A percentile compares a stretch with the other conserved stretches of the same genome.
These are phyloP conservation scores for Peromyscus polionotus DNA, from an alignment of 2,113 vertebrate genomes.

Conservation along the genomic window DNA sequence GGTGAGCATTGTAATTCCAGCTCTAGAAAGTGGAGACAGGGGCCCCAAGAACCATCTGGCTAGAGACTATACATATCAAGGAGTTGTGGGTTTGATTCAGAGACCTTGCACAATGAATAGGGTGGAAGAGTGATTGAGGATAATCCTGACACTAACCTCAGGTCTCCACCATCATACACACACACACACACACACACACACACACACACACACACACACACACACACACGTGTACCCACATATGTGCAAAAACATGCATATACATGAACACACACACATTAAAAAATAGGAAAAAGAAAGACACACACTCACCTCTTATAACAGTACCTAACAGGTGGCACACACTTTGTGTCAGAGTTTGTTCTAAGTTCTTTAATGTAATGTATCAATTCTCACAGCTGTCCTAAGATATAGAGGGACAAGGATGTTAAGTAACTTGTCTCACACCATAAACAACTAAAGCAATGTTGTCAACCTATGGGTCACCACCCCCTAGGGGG, in stretches of 20 bases:
- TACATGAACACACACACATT: neutral
- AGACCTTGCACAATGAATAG: neutral
- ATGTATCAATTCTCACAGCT: constrained; percentile 46
- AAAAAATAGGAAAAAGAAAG: neutral
- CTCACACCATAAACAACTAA: constrained; percentile 42
- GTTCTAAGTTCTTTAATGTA: constrained; percentile 12
- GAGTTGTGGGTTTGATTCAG: neutral
- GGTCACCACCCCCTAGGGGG: neutral
- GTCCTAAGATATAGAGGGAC: constrained; percentile 2
- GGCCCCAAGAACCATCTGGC: neutral
- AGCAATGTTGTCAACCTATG: neutral
- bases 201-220: neutral
- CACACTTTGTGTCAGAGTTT: constrained; percentile 5
- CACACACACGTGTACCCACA: neutral
- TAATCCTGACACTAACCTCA: neutral
- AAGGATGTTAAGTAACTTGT: constrained; percentile 44
- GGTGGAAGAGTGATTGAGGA: neutral
- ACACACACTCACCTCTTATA: neutral
- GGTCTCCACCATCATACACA: neutral
- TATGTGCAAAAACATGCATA: neutral
- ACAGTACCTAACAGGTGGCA: neutral
- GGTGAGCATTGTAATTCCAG: neutral
- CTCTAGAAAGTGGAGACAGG: neutral
- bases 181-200: neutral
- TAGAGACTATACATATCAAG: neutral